Conservation (phyloP, 2,113 vertebrate genomes). For the Delphinus delphis region DNA sequence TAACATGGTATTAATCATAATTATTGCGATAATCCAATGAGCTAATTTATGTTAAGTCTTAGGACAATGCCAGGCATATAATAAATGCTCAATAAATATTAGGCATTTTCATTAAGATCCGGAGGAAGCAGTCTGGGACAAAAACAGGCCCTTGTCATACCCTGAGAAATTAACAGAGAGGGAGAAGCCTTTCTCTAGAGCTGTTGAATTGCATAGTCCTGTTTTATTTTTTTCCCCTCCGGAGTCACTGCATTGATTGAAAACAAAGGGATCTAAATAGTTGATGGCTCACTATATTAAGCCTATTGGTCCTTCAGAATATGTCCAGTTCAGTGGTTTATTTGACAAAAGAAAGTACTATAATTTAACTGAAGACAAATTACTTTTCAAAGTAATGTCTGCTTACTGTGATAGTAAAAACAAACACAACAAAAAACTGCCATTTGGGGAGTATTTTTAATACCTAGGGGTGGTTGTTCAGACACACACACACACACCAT, state of each 20-base stretch:
- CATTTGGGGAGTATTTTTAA: not conserved
- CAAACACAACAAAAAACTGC: not conserved
- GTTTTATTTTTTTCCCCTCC: not conserved
- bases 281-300: not conserved
- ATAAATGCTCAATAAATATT: not conserved
- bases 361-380: slow-evolving; percentile 42
- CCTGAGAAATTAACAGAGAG: not conserved
- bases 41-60: not conserved
- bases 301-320: not conserved
- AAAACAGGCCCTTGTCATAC: not conserved
- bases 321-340: not conserved
- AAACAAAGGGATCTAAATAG: not conserved
- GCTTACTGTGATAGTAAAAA: not conserved
- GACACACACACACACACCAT: not conserved
- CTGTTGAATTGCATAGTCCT: not conserved
- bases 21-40: not conserved
- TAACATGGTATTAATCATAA: not conserved
- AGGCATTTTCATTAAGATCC: not conserved
- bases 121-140: not conserved
- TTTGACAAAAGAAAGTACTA: not conserved
- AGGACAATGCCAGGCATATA: not conserved
- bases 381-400: slow-evolving; percentile 33
- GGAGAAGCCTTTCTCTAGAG: not conserved
- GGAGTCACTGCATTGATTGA: not conserved
- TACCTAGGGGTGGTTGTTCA: not conserved